Base-by-base conservation (phyloP, 92 coral and sea anemone genomes). In the Palythoa caribaeorum region DNA sequence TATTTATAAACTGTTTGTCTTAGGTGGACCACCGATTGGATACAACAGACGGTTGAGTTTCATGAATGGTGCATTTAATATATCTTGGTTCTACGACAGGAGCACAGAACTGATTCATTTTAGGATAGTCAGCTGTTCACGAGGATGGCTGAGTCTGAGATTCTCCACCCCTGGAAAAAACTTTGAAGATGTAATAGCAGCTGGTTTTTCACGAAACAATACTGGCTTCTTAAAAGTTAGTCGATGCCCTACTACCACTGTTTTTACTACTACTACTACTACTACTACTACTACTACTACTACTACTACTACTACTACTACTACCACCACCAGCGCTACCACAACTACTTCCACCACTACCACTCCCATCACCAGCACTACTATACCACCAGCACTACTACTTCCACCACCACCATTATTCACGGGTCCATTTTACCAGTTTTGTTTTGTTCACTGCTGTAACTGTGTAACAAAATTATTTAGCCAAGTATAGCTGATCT, bases 81-180 rank as follows among this genome's bases (percentile, higher is more conserved):
- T 60, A 38, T 79, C 84, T 35, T 79, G 84, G 84, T 60, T 79
- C 37, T 79, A 38, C 84, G 37, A 79, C 50, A 12, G 16, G 54
- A 2, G 5, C 11, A 79, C 84, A 2, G 84, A 79, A 52, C 4
- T 60, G 55, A 60, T 79, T 17, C 84, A 79, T 63, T 79, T 79
- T 57, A 79, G n/a, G 35, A 60, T 79, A 9, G 84, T 62, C 28
- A 38, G 72, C 71, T 59, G 84, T 38, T 62, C 84, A 19, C 57
- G 57, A 5, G 84, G 84, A 60, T 79, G 84, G 84, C 9, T 79
- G 15, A 79, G 84, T 38, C 8, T 79, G 68, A 15, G 72, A 19
- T 21, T 79, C 20, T 35, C 83, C 7, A 16, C 72, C 3, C 62
- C 54, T 35, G 21, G 73, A 60, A 52, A 38, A 1, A 37, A 38